Conservation (phyloP, 2,113 vertebrate species). For the Pseudopipra pipra region DNA sequence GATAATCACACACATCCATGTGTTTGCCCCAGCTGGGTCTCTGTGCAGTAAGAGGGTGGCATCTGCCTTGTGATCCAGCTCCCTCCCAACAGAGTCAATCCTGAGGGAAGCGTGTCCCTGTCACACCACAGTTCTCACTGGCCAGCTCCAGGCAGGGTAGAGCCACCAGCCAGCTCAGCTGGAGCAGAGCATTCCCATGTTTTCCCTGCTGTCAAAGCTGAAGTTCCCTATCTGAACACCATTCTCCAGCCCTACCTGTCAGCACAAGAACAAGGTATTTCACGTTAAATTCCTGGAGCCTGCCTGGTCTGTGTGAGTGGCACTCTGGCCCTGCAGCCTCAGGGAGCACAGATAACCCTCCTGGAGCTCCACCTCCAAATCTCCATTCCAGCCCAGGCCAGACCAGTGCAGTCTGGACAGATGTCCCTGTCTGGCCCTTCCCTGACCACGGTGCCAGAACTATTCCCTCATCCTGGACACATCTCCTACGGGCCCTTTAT, state of each 20-base stretch:
- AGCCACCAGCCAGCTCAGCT: neutral
- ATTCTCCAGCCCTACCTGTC: neutral
- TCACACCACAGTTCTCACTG: accelerated
- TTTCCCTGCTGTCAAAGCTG: neutral
- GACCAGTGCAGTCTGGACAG: neutral
- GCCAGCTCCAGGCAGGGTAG: neutral
- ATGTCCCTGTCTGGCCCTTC: neutral
- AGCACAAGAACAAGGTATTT: neutral
- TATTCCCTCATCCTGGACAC: neutral
- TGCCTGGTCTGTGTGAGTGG: neutral
- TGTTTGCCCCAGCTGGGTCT: accelerated
- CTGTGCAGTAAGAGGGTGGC: neutral
- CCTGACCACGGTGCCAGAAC: neutral
- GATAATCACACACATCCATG: accelerated
- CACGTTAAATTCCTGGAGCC: neutral
- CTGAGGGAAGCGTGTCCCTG: neutral
- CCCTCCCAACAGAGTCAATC: accelerated
- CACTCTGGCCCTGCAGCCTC: neutral
- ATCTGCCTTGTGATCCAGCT: neutral
- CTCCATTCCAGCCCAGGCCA: accelerated
- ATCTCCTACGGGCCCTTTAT: neutral
- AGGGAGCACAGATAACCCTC: neutral
- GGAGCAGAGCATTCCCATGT: neutral
- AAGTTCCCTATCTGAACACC: neutral
- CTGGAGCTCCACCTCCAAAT: neutral